Evolutionary conservation across 2,797 vertebrate species (phyloP).

Genomic region (Onychomys torridus): DNA sequence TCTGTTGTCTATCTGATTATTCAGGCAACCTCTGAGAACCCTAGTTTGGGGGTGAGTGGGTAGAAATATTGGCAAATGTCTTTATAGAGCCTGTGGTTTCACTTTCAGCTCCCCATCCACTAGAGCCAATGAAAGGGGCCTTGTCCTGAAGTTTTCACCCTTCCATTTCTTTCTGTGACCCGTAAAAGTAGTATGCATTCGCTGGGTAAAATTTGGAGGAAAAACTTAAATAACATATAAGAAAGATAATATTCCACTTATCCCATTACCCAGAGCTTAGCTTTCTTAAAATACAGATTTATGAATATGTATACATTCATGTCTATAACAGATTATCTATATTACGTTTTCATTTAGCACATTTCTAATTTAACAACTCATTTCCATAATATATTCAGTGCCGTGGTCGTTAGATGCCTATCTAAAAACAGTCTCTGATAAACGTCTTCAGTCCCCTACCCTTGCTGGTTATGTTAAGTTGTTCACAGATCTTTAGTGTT

Average conservation of each 20-base stretch:
- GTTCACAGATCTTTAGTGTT: not conserved
- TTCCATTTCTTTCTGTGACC: not conserved
- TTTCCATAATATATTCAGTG: conserved; percentile 1
- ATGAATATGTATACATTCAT: not conserved
- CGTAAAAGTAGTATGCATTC: not conserved
- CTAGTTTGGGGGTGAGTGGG: not conserved
- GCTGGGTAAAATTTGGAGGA: not conserved
- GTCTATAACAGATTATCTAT: not conserved
- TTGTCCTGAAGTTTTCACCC: not conserved
- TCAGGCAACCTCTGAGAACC: not conserved
- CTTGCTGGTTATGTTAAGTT: conserved; percentile 2
- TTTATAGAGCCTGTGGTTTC: not conserved
- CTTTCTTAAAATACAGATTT: conserved; percentile 1
- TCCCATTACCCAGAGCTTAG: not conserved
- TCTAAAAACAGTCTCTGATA: not conserved
- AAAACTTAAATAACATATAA: not conserved
- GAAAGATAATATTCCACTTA: conserved; percentile 33
- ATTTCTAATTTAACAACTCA: not conserved
- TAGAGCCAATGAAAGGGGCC: not conserved
- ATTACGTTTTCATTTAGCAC: not conserved
- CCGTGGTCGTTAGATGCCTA: conserved; percentile 3
- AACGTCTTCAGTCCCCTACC: not conserved
- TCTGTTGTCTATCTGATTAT: not conserved
- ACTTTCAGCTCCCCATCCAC: not conserved
- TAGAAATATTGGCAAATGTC: not conserved